A percentile compares a stretch with the other conserved stretches of the same genome.
These are phyloP conservation scores for Amblyjoppa proteus DNA, from an alignment of 2,888 invertebrate species.

Conservation along the genomic window DNA sequence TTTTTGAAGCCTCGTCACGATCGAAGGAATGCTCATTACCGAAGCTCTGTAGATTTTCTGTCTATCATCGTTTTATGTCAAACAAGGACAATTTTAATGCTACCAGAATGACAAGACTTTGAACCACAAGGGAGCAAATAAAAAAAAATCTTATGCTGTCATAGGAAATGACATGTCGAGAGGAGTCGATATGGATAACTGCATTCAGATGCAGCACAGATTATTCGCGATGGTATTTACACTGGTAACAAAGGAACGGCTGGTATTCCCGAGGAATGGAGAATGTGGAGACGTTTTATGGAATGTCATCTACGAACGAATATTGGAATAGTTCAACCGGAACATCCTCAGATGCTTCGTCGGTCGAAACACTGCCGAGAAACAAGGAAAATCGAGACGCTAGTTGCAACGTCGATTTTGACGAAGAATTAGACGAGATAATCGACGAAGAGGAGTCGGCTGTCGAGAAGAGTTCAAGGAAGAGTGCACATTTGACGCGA, in stretches of 20 bases:
- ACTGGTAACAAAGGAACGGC: slow-evolving; percentile 46
- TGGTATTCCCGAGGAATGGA: slow-evolving; percentile 43
- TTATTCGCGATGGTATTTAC: not conserved
- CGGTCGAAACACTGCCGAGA: slow-evolving; percentile 45
- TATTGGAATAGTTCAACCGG: slow-evolving; percentile 84
- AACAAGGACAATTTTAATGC: not conserved
- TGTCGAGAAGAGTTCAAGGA: slow-evolving; percentile 23
- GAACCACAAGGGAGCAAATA: not conserved
- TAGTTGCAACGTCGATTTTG: slow-evolving; percentile 60
- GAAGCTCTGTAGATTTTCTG: slow-evolving; percentile 19
- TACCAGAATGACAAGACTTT: not conserved
- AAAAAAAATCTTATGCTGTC: slow-evolving; percentile 5
- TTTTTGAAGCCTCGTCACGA: slow-evolving; percentile 69
- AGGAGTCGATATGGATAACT: not conserved
- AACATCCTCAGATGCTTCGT: slow-evolving; percentile 50
- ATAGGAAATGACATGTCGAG: slow-evolving; percentile 50
- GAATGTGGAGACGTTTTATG: slow-evolving; percentile 53
- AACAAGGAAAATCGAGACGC: slow-evolving; percentile 56
- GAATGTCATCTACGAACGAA: slow-evolving; percentile 82
- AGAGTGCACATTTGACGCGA: not conserved
- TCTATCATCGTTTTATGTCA: slow-evolving; percentile 40
- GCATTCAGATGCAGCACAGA: not conserved
- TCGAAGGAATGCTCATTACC: slow-evolving; percentile 60
- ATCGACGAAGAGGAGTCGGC: not conserved
- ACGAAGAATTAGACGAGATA: slow-evolving; percentile 37